Base-by-base conservation (phyloP, 2,113 vertebrate genomes). In the Fregata magnificens region DNA sequence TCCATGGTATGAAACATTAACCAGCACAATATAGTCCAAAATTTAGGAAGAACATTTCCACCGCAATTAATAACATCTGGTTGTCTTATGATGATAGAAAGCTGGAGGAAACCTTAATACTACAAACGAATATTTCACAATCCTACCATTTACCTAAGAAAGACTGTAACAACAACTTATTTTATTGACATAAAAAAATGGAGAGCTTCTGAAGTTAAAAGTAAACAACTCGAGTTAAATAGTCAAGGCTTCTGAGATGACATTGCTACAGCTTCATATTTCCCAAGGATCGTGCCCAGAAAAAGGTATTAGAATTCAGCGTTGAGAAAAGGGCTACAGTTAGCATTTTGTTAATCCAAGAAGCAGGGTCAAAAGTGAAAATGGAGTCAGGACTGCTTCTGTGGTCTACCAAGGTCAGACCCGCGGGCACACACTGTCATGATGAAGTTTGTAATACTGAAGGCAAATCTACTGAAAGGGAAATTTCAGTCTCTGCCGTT, bases 391-490 rank as follows among this genome's bases (percentile, higher is more conserved):
- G 31, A 82, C 17, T 45, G 3, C 1, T 69, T 65, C 53, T n/a
- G 11, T 29, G 49, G 38, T 76, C 45, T 29, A 15, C 38, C 36
- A 77, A n/a, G 19, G 34, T 65, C 77, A 67, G 8, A 19, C 1
- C 10, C 52, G 50, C 0, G 0, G n/a, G 9, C 34, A 45, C 44
- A 42, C 7, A 25, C 4, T 15, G 6, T 28, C 11, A 20, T 6
- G 38, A 12, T 15, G 31, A 73, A 40, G 47, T 53, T 59, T 26
- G 34, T 16, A 25, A 72, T 17, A 16, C 10, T 20, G 44, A 31
- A 42, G 24, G 13, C 9, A 89, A 79, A 56, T 50, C 20, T 25
- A 26, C 18, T 28, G 17, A 65, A 53, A 58, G 53, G 16, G 66
- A 84, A 94, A 65, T 93, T 82, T 85, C 91, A 53, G 40, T 34